Base-by-base conservation (phyloP, 1,140 invertebrate species). In the Neodiprion pinetum region DNA sequence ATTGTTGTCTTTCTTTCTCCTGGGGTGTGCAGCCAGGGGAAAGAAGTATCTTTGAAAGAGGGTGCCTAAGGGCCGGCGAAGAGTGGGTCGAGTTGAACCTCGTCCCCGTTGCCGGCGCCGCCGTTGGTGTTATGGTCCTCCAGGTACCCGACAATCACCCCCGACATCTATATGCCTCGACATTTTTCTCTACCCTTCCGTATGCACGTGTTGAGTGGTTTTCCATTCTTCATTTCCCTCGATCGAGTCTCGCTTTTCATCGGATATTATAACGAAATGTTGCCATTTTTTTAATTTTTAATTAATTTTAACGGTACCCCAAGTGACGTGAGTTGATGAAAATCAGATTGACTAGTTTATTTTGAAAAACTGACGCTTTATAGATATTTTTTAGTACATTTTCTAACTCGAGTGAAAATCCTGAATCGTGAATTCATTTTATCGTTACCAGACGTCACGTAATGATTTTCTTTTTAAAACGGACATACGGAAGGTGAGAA, bases 61-160 rank as follows among this genome's bases (percentile, higher is more conserved):
- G 98, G 73, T 99, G 98, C 88, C 91, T 99, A 79, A 92, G 95
- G 77, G 95, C 96, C 75, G 96, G 95, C 72, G 96, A 98, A 88
- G 96, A 97, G 85, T 99, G 97, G 97, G 91, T 98, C 79, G 96
- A 98, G 87, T 91, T 93, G 80, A 97, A 98, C 89, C 91, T 98
- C 75, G 92, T 97, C 72, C 93, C 94, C 77, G 96, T 98, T 40
- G 96, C 96, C 53, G 94, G 93, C 71, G 92, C 94, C 65, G 92
- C 94, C 74, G 94, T 99, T 73, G 93, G 91, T 75, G 91, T 96
- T 77, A 93, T 96, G 81, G 91, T 97, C 48, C 85, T 96, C 73
- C 95, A 97, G 95, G 96, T 97, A 88, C 78, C 72, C 71, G 14
- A 9, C 74, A 50, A 68, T 28, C 65, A 65, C 12, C 17, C 40